These are phyloP conservation scores for Isichthys henryi DNA, from an alignment of 2,113 vertebrate genomes.

Conservation along the genomic window DNA sequence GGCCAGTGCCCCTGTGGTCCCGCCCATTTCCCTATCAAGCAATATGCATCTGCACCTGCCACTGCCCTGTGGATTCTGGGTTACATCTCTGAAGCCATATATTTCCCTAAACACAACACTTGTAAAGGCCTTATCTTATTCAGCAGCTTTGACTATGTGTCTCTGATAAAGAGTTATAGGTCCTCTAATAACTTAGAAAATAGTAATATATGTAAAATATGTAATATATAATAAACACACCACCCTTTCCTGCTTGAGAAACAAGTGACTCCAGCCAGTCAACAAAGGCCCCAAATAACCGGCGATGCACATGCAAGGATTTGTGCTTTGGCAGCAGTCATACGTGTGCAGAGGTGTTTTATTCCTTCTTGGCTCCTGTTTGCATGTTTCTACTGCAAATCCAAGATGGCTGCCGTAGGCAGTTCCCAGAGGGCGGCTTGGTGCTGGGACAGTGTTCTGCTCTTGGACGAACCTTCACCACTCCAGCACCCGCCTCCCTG, in stretches of 20 bases:
- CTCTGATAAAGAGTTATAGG: slow-evolving; percentile 34
- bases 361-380: background rate
- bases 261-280: background rate
- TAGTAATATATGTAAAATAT: background rate
- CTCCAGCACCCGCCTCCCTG: background rate
- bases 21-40: background rate
- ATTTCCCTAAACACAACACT: slow-evolving; percentile 37
- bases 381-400: background rate
- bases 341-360: background rate
- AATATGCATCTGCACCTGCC: background rate
- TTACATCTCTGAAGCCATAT: slow-evolving; percentile 23
- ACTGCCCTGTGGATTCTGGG: slow-evolving; percentile 6
- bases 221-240: slow-evolving; percentile 1
- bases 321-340: background rate
- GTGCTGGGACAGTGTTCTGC: background rate
- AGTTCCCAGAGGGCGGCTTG: background rate
- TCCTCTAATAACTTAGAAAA: slow-evolving; percentile 18
- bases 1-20: background rate
- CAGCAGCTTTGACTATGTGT: slow-evolving; percentile 34
- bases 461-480: background rate
- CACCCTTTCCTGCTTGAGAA: background rate
- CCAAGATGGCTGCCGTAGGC: background rate
- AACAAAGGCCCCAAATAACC: background rate
- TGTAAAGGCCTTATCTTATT: slow-evolving; percentile 27
- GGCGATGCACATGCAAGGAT: background rate